These are phyloP conservation scores for Daktulosphaira vitifoliae DNA, from an alignment of 1,140 invertebrate genomes.

Conservation along the genomic window DNA sequence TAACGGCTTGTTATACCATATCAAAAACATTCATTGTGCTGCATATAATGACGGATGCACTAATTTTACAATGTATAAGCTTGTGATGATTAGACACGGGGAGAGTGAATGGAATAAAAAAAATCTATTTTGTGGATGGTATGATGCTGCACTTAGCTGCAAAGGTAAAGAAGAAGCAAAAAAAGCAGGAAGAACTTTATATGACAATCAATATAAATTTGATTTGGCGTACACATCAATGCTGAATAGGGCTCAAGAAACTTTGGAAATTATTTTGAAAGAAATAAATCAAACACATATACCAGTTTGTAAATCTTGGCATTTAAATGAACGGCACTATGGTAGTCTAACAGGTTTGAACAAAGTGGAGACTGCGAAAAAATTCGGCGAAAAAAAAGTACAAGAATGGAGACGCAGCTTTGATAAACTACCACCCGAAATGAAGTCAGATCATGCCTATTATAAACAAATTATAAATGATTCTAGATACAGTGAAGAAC, in stretches of 20 bases:
- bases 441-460: slow-evolving; percentile 73
- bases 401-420: slow-evolving; percentile 88
- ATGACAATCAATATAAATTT: slow-evolving; percentile 71
- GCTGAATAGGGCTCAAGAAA: slow-evolving; percentile 79
- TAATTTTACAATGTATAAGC: too few relatives aligned
- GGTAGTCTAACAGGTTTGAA: slow-evolving; percentile 88
- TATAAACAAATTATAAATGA: slow-evolving; percentile 76
- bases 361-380: slow-evolving; percentile 89
- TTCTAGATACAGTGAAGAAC: slow-evolving; percentile 64
- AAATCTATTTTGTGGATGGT: slow-evolving; percentile 67
- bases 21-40: too few relatives aligned
- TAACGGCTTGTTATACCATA: too few relatives aligned
- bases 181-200: slow-evolving; percentile 76
- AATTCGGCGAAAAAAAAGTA: slow-evolving; percentile 84
- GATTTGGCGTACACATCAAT: slow-evolving; percentile 88
- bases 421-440: slow-evolving; percentile 81
- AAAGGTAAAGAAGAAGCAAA: slow-evolving; percentile 74
- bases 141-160: slow-evolving; percentile 50
- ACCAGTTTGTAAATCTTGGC: slow-evolving; percentile 75
- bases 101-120: slow-evolving; percentile 64
- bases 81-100: slow-evolving; percentile 61
- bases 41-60: too few relatives aligned
- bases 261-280: slow-evolving; percentile 68
- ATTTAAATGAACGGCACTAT: slow-evolving; percentile 90
- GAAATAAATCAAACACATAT: slow-evolving; percentile 72